Evolutionary conservation across 2,797 vertebrate genomes (phyloP).

Genomic region (Pyrocephalus nanus): DNA sequence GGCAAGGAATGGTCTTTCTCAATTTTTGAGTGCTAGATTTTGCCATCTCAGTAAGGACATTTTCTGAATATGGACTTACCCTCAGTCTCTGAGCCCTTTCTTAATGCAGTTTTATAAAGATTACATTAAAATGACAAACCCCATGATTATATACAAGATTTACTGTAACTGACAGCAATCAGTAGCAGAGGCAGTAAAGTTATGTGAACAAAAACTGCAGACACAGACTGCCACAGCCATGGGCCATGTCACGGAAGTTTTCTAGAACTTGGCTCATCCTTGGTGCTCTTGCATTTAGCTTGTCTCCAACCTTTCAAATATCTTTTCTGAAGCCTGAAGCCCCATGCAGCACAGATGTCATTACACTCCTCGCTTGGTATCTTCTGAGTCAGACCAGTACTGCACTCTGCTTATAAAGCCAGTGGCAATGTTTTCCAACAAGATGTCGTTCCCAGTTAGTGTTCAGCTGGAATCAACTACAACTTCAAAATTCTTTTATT

Average conservation of each 20-base stretch:
- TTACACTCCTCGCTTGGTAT: not conserved
- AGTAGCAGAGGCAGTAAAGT: not conserved
- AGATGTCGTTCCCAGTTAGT: not conserved
- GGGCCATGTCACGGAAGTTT: not conserved
- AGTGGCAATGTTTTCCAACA: not conserved
- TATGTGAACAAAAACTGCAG: not conserved
- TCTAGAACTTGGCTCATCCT: not conserved
- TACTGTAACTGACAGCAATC: not conserved
- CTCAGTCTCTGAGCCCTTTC: not conserved
- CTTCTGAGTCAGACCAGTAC: not conserved
- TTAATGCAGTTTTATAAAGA: not conserved
- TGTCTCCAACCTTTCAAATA: not conserved
- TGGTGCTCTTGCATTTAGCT: not conserved
- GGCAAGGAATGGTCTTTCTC: not conserved
- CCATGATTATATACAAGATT: not conserved
- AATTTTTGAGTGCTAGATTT: not conserved
- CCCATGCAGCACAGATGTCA: not conserved
- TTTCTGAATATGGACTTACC: not conserved
- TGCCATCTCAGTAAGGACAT: not conserved
- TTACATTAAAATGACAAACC: not conserved
- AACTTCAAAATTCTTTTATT: not conserved
- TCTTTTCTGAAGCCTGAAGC: not conserved
- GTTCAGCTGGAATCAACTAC: not conserved
- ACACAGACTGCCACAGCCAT: not conserved
- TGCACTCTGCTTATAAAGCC: not conserved